Evolutionary conservation across 2,888 invertebrate genomes (phyloP).

Genomic region (Alviniconcha strummeri): DNA sequence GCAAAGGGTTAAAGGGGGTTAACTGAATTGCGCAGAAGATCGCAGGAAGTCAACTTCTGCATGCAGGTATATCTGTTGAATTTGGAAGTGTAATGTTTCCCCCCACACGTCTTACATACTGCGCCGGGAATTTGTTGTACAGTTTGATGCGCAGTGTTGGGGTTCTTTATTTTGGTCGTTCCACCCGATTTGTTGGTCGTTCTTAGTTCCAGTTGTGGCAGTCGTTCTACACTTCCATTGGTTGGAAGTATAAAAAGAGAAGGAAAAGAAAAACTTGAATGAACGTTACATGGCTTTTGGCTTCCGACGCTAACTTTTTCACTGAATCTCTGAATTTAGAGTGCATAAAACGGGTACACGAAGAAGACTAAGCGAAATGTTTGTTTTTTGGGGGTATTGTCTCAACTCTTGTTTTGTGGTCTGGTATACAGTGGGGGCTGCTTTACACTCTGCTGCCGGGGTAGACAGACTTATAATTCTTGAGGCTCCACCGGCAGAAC

Average conservation of each 20-base stretch:
- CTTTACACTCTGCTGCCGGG: slow-evolving; percentile 35
- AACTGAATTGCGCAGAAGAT: too few species aligned
- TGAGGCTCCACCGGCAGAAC: slow-evolving; percentile 25
- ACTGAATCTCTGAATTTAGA: too few species aligned
- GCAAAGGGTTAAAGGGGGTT: too few species aligned
- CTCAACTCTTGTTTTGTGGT: slow-evolving; percentile 18
- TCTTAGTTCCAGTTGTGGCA: neutral
- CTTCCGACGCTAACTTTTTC: too few species aligned
- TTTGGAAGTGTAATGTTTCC: too few species aligned
- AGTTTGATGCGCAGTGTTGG: neutral
- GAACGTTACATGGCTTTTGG: too few species aligned
- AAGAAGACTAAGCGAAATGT: neutral
- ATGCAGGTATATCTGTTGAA: too few species aligned
- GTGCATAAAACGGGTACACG: too few species aligned
- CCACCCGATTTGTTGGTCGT: neutral
- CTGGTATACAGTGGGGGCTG: slow-evolving; percentile 23
- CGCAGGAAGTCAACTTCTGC: too few species aligned
- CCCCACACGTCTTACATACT: too few species aligned
- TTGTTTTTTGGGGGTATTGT: slow-evolving; percentile 27
- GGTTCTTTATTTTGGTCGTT: neutral
- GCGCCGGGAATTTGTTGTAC: too few species aligned
- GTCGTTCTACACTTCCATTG: neutral
- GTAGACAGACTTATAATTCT: slow-evolving; percentile 27
- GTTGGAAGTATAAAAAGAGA: neutral
- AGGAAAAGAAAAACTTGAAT: too few species aligned